These are phyloP conservation scores for Podocnemis expansa DNA, from an alignment of 2,113 vertebrate species.

Conservation along the genomic window DNA sequence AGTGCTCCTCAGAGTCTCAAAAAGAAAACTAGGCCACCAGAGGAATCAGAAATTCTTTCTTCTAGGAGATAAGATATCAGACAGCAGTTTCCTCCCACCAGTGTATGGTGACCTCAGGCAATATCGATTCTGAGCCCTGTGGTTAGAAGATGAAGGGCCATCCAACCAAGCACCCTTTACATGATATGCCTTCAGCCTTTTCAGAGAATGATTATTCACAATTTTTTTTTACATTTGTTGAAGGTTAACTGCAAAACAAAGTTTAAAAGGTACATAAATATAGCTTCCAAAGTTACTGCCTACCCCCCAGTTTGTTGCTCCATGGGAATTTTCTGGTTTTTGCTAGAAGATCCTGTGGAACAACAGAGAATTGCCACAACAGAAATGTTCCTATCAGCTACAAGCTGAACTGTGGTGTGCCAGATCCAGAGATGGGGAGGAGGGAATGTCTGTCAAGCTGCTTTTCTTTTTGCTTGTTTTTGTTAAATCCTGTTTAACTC, in stretches of 20 bases:
- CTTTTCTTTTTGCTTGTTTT: background rate
- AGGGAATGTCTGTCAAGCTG: background rate
- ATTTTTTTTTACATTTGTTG: background rate
- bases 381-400: background rate
- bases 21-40: background rate
- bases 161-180: background rate
- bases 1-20: background rate
- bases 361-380: background rate
- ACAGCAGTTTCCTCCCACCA: background rate
- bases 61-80: background rate
- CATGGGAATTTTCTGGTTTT: background rate
- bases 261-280: background rate
- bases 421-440: background rate
- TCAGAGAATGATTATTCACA: background rate
- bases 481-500: background rate
- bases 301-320: background rate
- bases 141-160: background rate
- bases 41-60: background rate
- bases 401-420: background rate
- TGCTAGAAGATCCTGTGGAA: background rate
- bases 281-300: rapidly evolving
- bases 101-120: background rate
- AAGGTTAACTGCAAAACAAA: background rate
- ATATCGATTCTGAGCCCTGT: background rate
- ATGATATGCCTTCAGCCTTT: background rate